phyloP scores from a whole-genome alignment of 2,113 vertebrate genomes.

The Synchiropus splendidus region DNA sequence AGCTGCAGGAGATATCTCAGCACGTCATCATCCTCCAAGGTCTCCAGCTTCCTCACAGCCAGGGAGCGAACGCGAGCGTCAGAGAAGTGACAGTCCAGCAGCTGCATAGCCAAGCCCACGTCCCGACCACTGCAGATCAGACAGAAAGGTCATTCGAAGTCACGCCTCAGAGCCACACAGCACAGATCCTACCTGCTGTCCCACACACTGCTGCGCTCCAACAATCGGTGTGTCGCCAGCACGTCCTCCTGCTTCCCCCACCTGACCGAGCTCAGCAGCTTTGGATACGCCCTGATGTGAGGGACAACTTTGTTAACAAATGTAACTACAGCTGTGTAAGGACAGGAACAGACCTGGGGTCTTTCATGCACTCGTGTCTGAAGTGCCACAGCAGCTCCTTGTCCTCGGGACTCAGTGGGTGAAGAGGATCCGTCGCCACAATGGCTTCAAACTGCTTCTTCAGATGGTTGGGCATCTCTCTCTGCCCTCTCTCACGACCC shows the following conservation, averaged over 20 bases:
- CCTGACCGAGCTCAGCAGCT: slow-evolving; percentile 88
- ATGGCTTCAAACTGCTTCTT: slow-evolving; percentile 93
- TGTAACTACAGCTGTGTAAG: too few species aligned
- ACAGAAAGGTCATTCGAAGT: background rate
- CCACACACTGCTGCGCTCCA: slow-evolving; percentile 82
- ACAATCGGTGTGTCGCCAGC: slow-evolving; percentile 78
- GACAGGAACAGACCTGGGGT: slow-evolving; percentile 62
- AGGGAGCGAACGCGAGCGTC: slow-evolving; percentile 90
- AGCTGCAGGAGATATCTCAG: slow-evolving; percentile 92
- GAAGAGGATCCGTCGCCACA: slow-evolving; percentile 84
- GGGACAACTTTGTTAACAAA: background rate
- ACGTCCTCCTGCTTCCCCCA: slow-evolving; percentile 94
- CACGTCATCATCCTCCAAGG: slow-evolving; percentile 86
- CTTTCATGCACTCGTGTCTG: slow-evolving; percentile 83
- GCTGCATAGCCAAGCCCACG: slow-evolving; percentile 91
- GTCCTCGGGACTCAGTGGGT: slow-evolving; percentile 88
- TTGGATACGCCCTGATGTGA: slow-evolving; percentile 79
- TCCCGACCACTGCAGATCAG: slow-evolving; percentile 70
- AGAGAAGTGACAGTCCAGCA: slow-evolving; percentile 92
- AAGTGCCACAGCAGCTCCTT: slow-evolving; percentile 98
- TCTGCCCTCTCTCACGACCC: slow-evolving; percentile 73
- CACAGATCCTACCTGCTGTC: slow-evolving; percentile 62
- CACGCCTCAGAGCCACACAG: too few species aligned
- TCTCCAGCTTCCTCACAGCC: slow-evolving; percentile 92
- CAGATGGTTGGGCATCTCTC: slow-evolving; percentile 95